Base-by-base conservation (phyloP, 1,140 invertebrate genomes). In the Brachionus paranguensis region DNA sequence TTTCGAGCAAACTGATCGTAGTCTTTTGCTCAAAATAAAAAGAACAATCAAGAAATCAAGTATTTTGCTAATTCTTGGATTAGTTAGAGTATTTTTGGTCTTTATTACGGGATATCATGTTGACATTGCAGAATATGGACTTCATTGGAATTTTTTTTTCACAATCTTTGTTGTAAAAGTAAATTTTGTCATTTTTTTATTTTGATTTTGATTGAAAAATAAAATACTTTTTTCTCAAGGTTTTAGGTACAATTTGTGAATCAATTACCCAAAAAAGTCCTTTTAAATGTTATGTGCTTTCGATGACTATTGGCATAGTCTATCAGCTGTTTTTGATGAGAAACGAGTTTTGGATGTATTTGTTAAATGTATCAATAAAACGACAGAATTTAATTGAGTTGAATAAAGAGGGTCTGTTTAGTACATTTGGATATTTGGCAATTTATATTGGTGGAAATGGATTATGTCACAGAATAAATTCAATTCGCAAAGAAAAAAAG, bases 341-440 rank as follows among this genome's bases (percentile, higher is more conserved):
- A 41, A 68, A 68, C 27, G 17, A 64, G 10, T 64, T 64, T 64
- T 64, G 17, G 27, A 24, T 64, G 17, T 64, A n/a, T 20, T 33
- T 68, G 2, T 37, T 68, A 29, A 68, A 33, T 29, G 24, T 33
- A 68, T 11, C 64, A 33, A 14, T 68, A 17, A 29, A 29, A 68
- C 27, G 64, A 29, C 8, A 11, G 12, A 68, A 37, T 12, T 3
- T 68, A n/a, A 68, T 97, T 0, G 90, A 92, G 84, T 93, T 95
- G 0, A 98, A 98, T 89, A 91, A 94, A 85, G 96, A 98, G 91
- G 96, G 96, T 0, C 90, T 98, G 53, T 91, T 93, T 37, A 96
- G 95, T 0, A 90, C 92, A 29, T 89, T 93, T 3, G 96, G 96
- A 2, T 97, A 96, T 88, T 88, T 96, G 14, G 91, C 93, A 3